A percentile compares a stretch with the other conserved stretches of the same genome.
These are phyloP conservation scores for Cyprinodon diabolis DNA, from an alignment of 2,797 vertebrate species.

Conservation along the genomic window DNA sequence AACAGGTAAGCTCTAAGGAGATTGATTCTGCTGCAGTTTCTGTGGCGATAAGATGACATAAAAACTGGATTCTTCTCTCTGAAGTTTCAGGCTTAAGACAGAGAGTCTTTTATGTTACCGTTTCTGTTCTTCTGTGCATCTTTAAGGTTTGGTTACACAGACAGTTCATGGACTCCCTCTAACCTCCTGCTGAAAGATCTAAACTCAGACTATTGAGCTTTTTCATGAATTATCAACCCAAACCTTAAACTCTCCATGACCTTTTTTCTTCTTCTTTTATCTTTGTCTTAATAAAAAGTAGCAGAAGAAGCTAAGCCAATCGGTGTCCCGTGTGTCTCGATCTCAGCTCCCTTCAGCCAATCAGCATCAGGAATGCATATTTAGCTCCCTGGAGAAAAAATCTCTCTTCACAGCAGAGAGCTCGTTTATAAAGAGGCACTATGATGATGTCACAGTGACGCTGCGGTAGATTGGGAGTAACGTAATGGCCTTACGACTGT, in stretches of 20 bases:
- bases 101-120: neutral
- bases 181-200: neutral
- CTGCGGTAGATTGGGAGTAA: too few relatives aligned
- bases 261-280: neutral
- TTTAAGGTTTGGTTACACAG: constrained; percentile 17
- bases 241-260: neutral
- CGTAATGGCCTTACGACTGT: too few relatives aligned
- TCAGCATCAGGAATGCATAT: too few relatives aligned
- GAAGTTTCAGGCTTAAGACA: neutral
- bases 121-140: neutral
- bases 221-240: neutral
- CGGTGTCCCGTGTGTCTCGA: too few relatives aligned
- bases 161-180: neutral
- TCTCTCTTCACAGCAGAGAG: too few relatives aligned
- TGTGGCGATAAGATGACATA: neutral
- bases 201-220: neutral
- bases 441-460: too few relatives aligned
- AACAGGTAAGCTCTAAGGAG: constrained; percentile 86
- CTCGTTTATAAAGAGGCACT: too few relatives aligned
- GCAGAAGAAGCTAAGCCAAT: too few relatives aligned
- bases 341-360: too few relatives aligned
- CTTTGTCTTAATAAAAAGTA: neutral
- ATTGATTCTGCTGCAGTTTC: neutral
- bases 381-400: too few relatives aligned
- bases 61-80: neutral